A percentile compares a stretch with the other conserved stretches of the same genome.
Evolutionary conservation across 2,888 invertebrate species (phyloP).

Genomic region (Rhingia campestris): DNA sequence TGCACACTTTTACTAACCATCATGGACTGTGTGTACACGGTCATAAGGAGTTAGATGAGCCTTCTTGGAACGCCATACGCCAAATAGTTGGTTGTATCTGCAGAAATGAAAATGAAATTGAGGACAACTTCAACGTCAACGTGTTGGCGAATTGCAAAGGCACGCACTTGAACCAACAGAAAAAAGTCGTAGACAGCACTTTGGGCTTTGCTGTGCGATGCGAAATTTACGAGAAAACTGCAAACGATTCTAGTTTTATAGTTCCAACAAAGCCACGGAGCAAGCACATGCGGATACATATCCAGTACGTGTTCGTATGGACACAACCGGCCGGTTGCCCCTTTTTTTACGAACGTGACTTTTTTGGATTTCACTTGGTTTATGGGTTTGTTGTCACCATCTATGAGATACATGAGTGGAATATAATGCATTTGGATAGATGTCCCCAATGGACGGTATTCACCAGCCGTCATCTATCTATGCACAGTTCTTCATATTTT

Average conservation of each 20-base stretch:
- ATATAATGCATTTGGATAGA: conserved; percentile 18
- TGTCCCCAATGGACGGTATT: conserved; percentile 24
- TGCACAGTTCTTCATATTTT: not conserved
- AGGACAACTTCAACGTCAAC: conserved; percentile 23
- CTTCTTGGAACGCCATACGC: conserved; percentile 14
- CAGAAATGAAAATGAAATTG: conserved; percentile 54
- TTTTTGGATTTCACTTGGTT: conserved; percentile 55
- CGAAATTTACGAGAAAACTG: conserved; percentile 56
- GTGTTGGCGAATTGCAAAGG: conserved; percentile 36
- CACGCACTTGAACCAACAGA: conserved; percentile 42
- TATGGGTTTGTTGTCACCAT: conserved; percentile 46
- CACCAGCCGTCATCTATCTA: not conserved
- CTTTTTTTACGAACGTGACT: conserved; percentile 46
- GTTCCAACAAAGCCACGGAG: conserved; percentile 44
- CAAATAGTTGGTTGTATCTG: not conserved
- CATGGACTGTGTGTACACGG: conserved; percentile 10
- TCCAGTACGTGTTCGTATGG: conserved; percentile 47
- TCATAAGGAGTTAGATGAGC: not conserved
- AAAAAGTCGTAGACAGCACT: not conserved
- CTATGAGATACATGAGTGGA: conserved; percentile 31
- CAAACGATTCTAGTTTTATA: conserved; percentile 57
- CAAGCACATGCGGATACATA: conserved; percentile 34
- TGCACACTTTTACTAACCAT: conserved; percentile 44
- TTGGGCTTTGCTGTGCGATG: conserved; percentile 24
- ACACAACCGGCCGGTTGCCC: conserved; percentile 12